A percentile compares a stretch with the other conserved stretches of the same genome.
These are phyloP conservation scores for Chrysoperla carnea DNA, from an alignment of 1,140 invertebrate genomes.

Conservation along the genomic window DNA sequence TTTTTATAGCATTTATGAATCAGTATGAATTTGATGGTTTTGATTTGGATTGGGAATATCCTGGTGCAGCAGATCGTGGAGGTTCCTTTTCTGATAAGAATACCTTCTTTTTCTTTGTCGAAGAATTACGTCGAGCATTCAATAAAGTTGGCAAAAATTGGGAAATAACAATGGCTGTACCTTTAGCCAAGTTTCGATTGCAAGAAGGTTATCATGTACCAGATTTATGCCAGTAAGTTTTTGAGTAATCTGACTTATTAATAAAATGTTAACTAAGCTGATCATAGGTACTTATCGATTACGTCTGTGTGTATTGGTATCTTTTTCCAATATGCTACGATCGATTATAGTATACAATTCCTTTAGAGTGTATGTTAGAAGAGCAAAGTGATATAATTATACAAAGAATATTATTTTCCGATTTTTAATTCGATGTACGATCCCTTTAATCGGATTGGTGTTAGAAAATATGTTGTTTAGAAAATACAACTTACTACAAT, in stretches of 20 bases:
- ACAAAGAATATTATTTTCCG: too few species aligned
- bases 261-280: neutral
- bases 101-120: conserved; percentile 63
- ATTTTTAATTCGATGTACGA: too few species aligned
- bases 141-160: conserved; percentile 51
- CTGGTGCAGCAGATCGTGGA: conserved; percentile 67
- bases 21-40: conserved; percentile 66
- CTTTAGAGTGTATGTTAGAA: neutral
- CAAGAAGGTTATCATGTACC: conserved; percentile 79
- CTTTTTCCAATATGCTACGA: neutral
- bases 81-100: conserved; percentile 71
- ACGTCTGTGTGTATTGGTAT: neutral
- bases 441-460: too few species aligned
- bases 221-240: conserved; percentile 63
- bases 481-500: too few species aligned
- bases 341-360: neutral
- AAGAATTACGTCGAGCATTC: conserved; percentile 64
- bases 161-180: conserved; percentile 77
- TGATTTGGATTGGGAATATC: conserved; percentile 77
- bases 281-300: neutral
- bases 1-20: conserved; percentile 43
- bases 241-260: neutral
- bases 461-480: too few species aligned
- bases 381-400: too few species aligned
- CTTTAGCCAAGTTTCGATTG: conserved; percentile 64